These are phyloP conservation scores for Remorina albescens DNA, from an alignment of 2,797 vertebrate genomes.

Conservation along the genomic window DNA sequence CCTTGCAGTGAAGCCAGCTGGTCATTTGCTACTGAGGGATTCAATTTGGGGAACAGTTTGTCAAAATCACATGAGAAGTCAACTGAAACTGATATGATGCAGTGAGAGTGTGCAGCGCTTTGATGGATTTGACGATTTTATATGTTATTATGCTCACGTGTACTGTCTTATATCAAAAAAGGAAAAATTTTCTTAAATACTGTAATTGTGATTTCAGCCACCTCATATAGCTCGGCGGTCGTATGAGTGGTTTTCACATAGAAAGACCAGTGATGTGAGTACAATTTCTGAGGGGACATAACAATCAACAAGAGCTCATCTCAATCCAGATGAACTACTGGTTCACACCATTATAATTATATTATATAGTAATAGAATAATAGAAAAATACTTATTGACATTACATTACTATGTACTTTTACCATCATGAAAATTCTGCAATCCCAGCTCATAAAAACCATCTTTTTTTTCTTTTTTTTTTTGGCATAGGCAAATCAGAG, in stretches of 20 bases:
- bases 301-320: neutral
- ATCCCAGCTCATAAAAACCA: neutral
- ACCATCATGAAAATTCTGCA: neutral
- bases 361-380: neutral
- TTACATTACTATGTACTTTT: no score
- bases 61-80: slow-evolving; percentile 35
- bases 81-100: slow-evolving; percentile 15
- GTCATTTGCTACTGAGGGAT: slow-evolving; percentile 56
- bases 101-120: neutral
- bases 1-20: slow-evolving; percentile 69
- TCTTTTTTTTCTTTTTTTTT: no score
- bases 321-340: neutral
- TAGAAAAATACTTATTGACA: neutral
- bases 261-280: no score
- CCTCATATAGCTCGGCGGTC: neutral
- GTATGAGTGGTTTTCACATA: neutral
- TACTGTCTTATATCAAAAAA: neutral
- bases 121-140: neutral
- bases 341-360: neutral
- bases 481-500: no score
- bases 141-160: neutral
- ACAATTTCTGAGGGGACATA: no score
- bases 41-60: slow-evolving; percentile 48
- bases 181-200: neutral
- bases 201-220: neutral